A percentile compares a stretch with the other conserved stretches of the same genome.
Conservation (phyloP, 2,888 invertebrate species). For the Tolmerus cingulatus region DNA sequence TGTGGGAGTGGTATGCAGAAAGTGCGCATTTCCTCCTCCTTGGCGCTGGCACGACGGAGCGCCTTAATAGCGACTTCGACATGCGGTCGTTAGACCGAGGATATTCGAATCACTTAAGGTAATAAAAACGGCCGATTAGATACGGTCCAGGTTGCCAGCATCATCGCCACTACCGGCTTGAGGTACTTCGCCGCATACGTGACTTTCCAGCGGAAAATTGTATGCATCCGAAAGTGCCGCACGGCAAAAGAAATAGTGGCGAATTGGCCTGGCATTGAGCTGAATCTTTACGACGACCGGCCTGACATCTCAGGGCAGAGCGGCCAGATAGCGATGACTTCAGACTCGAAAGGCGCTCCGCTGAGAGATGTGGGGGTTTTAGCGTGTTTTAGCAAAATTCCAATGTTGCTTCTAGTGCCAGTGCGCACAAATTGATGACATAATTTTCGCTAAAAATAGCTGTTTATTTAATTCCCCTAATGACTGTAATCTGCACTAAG, state of each 20-base stretch:
- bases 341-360: constrained; percentile 5
- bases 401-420: not conserved
- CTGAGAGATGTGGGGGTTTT: not conserved
- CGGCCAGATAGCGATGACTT: constrained; percentile 16
- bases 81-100: not conserved
- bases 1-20: constrained; percentile 28
- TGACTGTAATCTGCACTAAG: not conserved
- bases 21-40: not conserved
- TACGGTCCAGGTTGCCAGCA: not conserved
- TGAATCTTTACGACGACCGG: not conserved
- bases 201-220: constrained; percentile 12
- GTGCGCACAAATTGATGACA: constrained; percentile 22
- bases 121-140: constrained; percentile 24
- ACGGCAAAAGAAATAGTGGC: not conserved
- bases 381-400: constrained; percentile 15
- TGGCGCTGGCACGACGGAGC: not conserved
- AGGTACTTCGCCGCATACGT: not conserved
- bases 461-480: constrained; percentile 34
- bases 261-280: not conserved
- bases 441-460: constrained; percentile 34
- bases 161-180: too few relatives aligned
- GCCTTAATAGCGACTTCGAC: not conserved
- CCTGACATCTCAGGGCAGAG: constrained; percentile 30
- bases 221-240: not conserved
- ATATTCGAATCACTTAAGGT: constrained; percentile 5